Conservation (phyloP, 2,888 invertebrate species). For the Limenitis camilla region DNA sequence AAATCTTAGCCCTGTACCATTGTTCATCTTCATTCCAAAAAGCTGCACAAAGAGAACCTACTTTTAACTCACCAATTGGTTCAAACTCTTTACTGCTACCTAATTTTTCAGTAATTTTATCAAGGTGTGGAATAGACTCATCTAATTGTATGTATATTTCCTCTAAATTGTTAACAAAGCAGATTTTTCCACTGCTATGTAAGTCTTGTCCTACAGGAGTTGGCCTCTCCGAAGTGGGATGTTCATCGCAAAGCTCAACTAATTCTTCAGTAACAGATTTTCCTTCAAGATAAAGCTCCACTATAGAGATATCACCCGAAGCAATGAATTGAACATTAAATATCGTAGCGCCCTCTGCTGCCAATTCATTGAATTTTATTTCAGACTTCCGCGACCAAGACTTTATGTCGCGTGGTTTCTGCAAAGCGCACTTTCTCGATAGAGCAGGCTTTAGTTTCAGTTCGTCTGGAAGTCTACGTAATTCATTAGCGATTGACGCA, state of each 20-base stretch:
- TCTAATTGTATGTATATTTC: constrained; percentile 84
- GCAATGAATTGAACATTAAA: constrained; percentile 80
- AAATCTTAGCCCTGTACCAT: constrained; percentile 79
- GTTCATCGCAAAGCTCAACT: constrained; percentile 65
- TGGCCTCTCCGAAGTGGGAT: constrained; percentile 48
- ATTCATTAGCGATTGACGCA: constrained; percentile 71
- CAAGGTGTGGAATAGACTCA: constrained; percentile 70
- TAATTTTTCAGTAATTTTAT: constrained; percentile 76
- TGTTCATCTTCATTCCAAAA: constrained; percentile 78
- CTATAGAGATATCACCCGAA: constrained; percentile 77
- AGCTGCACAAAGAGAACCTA: constrained; percentile 78
- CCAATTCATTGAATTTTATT: constrained; percentile 78
- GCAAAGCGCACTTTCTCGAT: constrained; percentile 76
- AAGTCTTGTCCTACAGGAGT: constrained; percentile 61
- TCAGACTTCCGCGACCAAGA: constrained; percentile 80
- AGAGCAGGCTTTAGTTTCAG: constrained; percentile 74
- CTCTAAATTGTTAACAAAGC: constrained; percentile 59
- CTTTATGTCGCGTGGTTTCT: constrained; percentile 71
- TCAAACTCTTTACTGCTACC: constrained; percentile 68
- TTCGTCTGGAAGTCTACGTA: constrained; percentile 76
- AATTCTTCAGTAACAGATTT: constrained; percentile 78
- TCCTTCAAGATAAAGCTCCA: constrained; percentile 77
- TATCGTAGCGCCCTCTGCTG: constrained; percentile 80
- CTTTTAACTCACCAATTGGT: constrained; percentile 65
- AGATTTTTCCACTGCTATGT: constrained; percentile 67